Evolutionary conservation across 2,113 vertebrate genomes (phyloP), one percentile per base, ranked within the genome.

Genomic region (Eurypyga helias): DNA sequence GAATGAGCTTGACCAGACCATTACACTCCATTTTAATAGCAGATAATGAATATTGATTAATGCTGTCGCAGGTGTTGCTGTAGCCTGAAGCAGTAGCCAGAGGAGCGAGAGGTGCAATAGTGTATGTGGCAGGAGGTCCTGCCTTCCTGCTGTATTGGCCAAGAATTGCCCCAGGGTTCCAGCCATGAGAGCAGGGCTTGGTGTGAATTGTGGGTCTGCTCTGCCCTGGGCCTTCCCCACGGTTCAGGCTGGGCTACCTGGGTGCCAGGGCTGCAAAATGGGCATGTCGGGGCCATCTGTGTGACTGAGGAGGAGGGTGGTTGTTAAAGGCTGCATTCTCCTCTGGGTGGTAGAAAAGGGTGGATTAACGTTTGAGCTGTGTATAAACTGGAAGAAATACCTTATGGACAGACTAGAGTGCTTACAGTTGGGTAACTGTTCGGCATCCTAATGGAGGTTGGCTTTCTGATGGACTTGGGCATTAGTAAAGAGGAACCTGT

Each of bases 251-350:
- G 64, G 41, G 49, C 70, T 62, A 36, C 11, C 25, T 21, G 61
- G 19, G 14, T 38, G 23, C 41, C 49, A 29, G 46, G 54, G 75
- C 75, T 60, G 25, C 2, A 6, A 38, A 65, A 54, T 6, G 43
- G 60, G 13, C 48, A 7, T 0, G 0, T 4, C 2, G 4, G 31
- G 58, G 45, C 38, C 2, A 3, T 33, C 48, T 41, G 54, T 1
- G 1, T 34, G n/a, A 28, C 43, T 28, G 48, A 49, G 48, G 36
- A 43, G 18, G 6, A 17, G 24, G 8, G 4, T 66, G 6, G 1
- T 6, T 45, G 17, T 19, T 89, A 38, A 43, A 72, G 55, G 12
- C 51, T 71, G 61, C 4, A 2, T 33, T 89, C 43, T 83, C 24
- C 34, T 24, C n/a, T 67, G 48, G 17, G n/a, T 31, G 10, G 23